Evolutionary conservation across 2,888 invertebrate genomes (phyloP).

Genomic region (Gymnoscelis rufifasciata): DNA sequence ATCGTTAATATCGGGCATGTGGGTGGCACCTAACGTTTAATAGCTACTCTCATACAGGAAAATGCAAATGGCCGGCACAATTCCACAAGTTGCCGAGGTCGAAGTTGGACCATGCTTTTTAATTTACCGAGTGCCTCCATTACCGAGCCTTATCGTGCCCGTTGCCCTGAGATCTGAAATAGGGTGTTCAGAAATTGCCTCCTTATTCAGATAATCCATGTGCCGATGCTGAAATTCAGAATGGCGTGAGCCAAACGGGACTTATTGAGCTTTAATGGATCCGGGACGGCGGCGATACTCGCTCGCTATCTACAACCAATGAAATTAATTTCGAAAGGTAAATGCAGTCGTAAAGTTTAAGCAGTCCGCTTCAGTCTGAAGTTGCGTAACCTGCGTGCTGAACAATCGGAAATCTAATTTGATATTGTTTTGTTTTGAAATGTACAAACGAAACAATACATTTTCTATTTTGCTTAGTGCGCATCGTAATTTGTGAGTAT

Average conservation of each 20-base stretch:
- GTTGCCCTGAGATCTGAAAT: constrained; percentile 55
- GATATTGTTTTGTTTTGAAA: too few relatives aligned
- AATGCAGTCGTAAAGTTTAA: constrained; percentile 20
- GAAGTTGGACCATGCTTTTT: constrained; percentile 56
- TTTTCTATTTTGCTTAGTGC: too few relatives aligned
- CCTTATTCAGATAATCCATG: constrained; percentile 58
- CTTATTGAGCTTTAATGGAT: constrained; percentile 54
- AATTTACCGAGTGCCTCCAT: constrained; percentile 63
- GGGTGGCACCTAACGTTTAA: constrained; percentile 31
- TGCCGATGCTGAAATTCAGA: constrained; percentile 49
- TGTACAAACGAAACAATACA: too few relatives aligned
- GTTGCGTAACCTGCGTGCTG: constrained; percentile 8
- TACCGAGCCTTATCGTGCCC: constrained; percentile 54
- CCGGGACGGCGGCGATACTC: constrained; percentile 40
- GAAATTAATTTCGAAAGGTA: constrained; percentile 45
- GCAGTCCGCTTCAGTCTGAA: constrained; percentile 13
- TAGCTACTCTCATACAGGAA: constrained; percentile 42
- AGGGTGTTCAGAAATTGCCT: constrained; percentile 53
- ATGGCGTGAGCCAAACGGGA: constrained; percentile 45
- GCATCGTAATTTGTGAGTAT: too few relatives aligned
- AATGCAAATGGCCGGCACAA: constrained; percentile 53
- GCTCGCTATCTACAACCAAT: constrained; percentile 50
- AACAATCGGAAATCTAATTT: neutral
- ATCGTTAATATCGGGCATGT: constrained; percentile 34
- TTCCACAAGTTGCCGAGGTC: constrained; percentile 40